phyloP scores from a whole-genome alignment of 1,140 invertebrate species.

The Drosophila fuyamai region DNA sequence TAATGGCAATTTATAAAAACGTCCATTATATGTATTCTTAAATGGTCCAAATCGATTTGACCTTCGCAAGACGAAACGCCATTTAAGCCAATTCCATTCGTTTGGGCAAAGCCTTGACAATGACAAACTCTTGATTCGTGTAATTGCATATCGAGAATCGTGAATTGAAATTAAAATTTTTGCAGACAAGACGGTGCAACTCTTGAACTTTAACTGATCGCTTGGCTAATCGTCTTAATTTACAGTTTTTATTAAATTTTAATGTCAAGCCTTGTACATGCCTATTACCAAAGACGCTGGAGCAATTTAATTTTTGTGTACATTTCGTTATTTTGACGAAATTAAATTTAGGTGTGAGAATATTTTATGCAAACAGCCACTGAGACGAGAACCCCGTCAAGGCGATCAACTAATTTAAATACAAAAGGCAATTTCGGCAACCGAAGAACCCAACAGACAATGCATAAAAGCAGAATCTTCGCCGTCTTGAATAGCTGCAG shows the following conservation, averaged over 20 bases:
- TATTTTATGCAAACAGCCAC: constrained; percentile 45
- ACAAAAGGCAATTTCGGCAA: constrained; percentile 63
- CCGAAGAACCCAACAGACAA: constrained; percentile 57
- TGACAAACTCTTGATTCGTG: constrained; percentile 56
- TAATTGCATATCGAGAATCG: constrained; percentile 80
- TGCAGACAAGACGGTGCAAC: constrained; percentile 24
- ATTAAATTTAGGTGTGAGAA: constrained; percentile 75
- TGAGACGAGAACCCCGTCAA: constrained; percentile 56
- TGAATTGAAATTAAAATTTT: constrained; percentile 57
- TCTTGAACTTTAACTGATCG: constrained; percentile 69
- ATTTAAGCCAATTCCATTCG: constrained; percentile 42
- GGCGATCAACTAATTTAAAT: constrained; percentile 79
- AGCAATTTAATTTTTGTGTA: constrained; percentile 47
- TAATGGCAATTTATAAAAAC: constrained; percentile 13
- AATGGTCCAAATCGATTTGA: constrained; percentile 13
- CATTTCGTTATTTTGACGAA: constrained; percentile 61
- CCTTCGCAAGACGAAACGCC: constrained; percentile 28
- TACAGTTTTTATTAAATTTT: constrained; percentile 59
- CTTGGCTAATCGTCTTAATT: constrained; percentile 51
- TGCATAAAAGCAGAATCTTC: constrained; percentile 57
- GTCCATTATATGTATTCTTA: constrained; percentile 25
- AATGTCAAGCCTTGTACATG: constrained; percentile 37
- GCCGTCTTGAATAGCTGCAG: constrained; percentile 14
- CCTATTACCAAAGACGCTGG: constrained; percentile 8
- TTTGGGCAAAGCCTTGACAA: constrained; percentile 65